These are phyloP conservation scores for Drosophila maculinotata DNA, from an alignment of 2,888 invertebrate species.

Conservation along the genomic window DNA sequence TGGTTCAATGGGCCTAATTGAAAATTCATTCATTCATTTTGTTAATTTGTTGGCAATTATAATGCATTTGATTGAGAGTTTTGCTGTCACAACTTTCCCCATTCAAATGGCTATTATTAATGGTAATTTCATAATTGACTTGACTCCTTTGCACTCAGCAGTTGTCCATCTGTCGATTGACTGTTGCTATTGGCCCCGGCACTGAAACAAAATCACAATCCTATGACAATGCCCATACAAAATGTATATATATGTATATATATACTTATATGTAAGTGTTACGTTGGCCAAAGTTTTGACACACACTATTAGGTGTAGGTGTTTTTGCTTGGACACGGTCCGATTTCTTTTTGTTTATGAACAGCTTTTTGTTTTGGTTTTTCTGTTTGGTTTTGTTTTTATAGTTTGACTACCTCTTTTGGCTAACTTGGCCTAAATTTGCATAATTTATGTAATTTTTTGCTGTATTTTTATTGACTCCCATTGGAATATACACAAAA, in stretches of 20 bases:
- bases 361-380: constrained; percentile 35
- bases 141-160: constrained; percentile 48
- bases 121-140: constrained; percentile 48
- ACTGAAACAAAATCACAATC: constrained; percentile 25
- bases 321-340: constrained; percentile 38
- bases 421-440: constrained; percentile 65
- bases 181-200: constrained; percentile 28
- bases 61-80: constrained; percentile 53
- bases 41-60: constrained; percentile 66
- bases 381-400: constrained; percentile 25
- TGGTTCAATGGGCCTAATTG: constrained; percentile 51
- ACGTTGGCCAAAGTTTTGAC: constrained; percentile 39
- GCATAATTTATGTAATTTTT: constrained; percentile 72
- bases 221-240: constrained; percentile 12
- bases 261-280: constrained; percentile 15
- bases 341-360: constrained; percentile 55
- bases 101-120: constrained; percentile 34
- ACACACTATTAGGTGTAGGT: constrained; percentile 51
- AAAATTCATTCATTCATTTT: constrained; percentile 65
- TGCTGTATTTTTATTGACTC: constrained; percentile 45
- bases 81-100: constrained; percentile 60
- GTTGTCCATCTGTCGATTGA: constrained; percentile 20
- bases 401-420: constrained; percentile 56
- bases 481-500: constrained; percentile 28
- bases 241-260: constrained; percentile 4